These are phyloP conservation scores for Teinopalpus imperialis DNA, from an alignment of 2,888 invertebrate species.

Conservation along the genomic window DNA sequence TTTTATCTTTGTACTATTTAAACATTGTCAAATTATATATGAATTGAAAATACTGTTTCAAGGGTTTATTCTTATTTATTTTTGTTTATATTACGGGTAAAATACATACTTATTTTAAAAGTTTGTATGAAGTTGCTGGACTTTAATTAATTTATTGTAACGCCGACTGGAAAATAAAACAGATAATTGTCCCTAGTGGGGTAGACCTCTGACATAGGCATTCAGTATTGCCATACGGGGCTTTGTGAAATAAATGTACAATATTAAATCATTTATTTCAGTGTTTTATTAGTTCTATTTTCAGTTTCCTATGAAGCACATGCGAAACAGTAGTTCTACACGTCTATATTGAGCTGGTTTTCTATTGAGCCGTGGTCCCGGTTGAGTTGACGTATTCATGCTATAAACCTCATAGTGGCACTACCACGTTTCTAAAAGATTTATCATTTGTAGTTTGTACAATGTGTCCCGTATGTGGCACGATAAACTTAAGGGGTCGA, in stretches of 20 bases:
- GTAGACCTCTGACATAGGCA: constrained; percentile 1
- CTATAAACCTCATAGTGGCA: too few species aligned
- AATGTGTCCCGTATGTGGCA: too few species aligned
- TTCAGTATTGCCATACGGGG: constrained; percentile 3
- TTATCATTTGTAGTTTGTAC: too few species aligned
- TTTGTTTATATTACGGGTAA: constrained; percentile 23
- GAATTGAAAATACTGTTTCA: not conserved
- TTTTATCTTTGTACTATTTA: too few species aligned
- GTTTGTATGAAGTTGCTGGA: constrained; percentile 2
- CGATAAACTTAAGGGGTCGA: too few species aligned
- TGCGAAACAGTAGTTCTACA: too few species aligned
- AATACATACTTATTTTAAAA: not conserved
- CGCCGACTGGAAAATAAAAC: not conserved
- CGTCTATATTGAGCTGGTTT: too few species aligned
- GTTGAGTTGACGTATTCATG: too few species aligned
- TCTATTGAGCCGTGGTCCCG: too few species aligned
- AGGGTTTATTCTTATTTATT: not conserved
- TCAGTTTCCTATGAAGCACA: not conserved
- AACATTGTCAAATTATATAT: not conserved
- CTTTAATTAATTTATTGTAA: constrained; percentile 1
- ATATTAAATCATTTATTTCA: not conserved
- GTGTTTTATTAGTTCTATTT: constrained; percentile 12
- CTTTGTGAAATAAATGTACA: constrained; percentile 23
- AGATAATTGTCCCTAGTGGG: not conserved
- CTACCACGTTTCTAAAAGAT: too few species aligned